Conservation (phyloP, 1,140 invertebrate species). For the Whitmania pigra region DNA sequence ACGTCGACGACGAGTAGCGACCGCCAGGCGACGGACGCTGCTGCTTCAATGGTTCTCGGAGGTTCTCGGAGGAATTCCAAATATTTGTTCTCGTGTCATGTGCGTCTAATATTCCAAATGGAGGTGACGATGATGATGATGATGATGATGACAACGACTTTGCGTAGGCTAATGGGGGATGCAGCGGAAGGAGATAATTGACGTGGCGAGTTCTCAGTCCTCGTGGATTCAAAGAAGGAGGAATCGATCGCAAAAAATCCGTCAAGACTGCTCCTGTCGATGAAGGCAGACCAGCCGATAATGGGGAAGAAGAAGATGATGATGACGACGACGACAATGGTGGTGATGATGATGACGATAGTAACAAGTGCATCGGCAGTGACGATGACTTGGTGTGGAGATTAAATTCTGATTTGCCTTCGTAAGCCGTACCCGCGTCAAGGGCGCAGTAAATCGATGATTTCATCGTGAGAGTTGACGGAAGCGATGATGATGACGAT, state of each 20-base stretch:
- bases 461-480: background rate
- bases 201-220: too few species aligned
- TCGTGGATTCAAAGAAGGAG: background rate
- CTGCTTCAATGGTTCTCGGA: too few species aligned
- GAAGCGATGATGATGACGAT: background rate
- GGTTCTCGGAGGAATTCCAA: too few species aligned
- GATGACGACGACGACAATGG: background rate
- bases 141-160: background rate
- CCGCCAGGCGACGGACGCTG: too few species aligned
- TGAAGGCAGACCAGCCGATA: background rate
- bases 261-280: background rate
- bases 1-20: too few species aligned
- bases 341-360: background rate
- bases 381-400: background rate
- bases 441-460: too few species aligned
- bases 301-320: background rate
- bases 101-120: too few species aligned
- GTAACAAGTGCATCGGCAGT: too few species aligned
- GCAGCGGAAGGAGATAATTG: too few species aligned
- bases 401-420: too few species aligned
- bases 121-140: background rate
- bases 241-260: background rate
- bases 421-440: too few species aligned
- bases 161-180: background rate
- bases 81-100: background rate